Evolutionary conservation across 1,140 invertebrate genomes (phyloP).

Genomic region (Neodiprion virginianus): DNA sequence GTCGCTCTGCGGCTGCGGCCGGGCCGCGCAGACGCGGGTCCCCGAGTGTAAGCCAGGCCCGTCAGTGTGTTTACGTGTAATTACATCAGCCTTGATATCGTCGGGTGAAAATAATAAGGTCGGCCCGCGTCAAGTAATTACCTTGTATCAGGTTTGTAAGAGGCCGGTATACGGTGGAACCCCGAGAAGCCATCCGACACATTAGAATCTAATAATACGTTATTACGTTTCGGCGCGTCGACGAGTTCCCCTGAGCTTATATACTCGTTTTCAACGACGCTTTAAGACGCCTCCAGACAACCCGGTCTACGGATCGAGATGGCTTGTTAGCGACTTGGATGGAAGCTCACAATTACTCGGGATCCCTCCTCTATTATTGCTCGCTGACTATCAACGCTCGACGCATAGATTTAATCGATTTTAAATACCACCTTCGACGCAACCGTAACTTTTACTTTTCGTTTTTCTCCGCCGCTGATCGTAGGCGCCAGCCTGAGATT

Average conservation of each 20-base stretch:
- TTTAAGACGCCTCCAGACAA: neutral
- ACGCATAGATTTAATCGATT: neutral
- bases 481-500: too few species aligned
- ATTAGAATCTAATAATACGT: slow-evolving; percentile 53
- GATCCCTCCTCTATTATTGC: neutral
- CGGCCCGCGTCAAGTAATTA: slow-evolving; percentile 50
- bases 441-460: too few species aligned
- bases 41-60: neutral
- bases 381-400: neutral
- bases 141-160: slow-evolving; percentile 49
- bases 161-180: slow-evolving; percentile 28
- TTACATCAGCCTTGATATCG: slow-evolving; percentile 53
- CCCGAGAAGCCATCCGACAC: slow-evolving; percentile 38
- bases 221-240: slow-evolving; percentile 48
- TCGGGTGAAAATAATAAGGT: slow-evolving; percentile 57
- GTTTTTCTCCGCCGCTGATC: too few species aligned
- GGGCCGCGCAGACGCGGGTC: slow-evolving; percentile 55
- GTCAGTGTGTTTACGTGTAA: slow-evolving; percentile 46
- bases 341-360: neutral
- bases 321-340: slow-evolving; percentile 1
- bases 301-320: slow-evolving; percentile 2
- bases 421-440: neutral
- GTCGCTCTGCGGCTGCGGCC: slow-evolving; percentile 40
- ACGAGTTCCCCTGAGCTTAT: neutral
- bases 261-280: neutral